These are phyloP conservation scores for Gisinianus flammeolus DNA, from an alignment of 2,888 invertebrate genomes.

Conservation along the genomic window DNA sequence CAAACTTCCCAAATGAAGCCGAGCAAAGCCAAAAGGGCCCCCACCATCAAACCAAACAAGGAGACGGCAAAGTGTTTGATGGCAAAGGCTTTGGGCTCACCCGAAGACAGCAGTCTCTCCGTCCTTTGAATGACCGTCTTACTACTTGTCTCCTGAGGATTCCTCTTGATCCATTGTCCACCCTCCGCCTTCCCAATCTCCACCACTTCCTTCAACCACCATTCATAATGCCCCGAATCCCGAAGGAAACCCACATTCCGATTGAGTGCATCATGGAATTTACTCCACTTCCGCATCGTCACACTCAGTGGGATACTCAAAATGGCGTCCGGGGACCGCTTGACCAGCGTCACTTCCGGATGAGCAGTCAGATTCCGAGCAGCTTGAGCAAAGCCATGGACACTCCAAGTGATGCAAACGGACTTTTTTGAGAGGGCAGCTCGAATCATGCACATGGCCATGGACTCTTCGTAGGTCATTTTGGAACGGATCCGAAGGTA, in stretches of 20 bases:
- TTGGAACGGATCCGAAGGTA: neutral
- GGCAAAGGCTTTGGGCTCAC: too few species aligned
- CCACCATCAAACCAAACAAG: too few species aligned
- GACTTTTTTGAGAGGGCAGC: neutral
- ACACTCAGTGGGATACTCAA: neutral
- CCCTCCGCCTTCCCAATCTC: neutral
- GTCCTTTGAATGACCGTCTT: too few species aligned
- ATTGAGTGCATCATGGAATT: neutral
- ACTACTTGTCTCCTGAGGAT: too few species aligned
- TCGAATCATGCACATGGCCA: neutral
- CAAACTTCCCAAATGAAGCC: too few species aligned
- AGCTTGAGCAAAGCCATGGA: neutral
- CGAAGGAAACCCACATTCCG: neutral
- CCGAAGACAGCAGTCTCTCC: too few species aligned
- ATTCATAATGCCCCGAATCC: constrained; percentile 11
- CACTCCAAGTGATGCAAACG: neutral
- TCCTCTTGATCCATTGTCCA: neutral
- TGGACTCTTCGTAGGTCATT: neutral
- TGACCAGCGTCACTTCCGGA: neutral
- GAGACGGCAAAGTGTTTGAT: too few species aligned
- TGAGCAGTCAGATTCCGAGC: neutral
- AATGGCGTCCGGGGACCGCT: neutral
- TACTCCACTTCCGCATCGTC: neutral
- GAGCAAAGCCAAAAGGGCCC: too few species aligned
- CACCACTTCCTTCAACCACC: neutral